Conservation (phyloP, 2,888 invertebrate species). For the Dastarcus helophoroides region DNA sequence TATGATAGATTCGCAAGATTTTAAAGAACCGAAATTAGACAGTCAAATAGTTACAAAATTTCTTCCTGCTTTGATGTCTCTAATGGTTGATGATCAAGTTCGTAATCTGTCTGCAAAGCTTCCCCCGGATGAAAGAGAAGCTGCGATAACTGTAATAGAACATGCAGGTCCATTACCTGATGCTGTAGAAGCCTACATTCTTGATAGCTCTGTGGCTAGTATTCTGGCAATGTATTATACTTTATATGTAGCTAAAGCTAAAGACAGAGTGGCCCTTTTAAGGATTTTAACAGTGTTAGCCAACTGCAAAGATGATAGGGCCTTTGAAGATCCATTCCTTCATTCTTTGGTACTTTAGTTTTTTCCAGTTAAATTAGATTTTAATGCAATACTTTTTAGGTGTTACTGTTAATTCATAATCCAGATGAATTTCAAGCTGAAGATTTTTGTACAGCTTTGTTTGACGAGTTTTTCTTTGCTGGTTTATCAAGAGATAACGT, state of each 20-base stretch:
- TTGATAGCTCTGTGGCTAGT: conserved; percentile 83
- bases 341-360: conserved; percentile 62
- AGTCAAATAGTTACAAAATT: conserved; percentile 90
- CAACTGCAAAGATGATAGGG: conserved; percentile 81
- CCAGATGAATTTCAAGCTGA: conserved; percentile 87
- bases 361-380: neutral
- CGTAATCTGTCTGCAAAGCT: conserved; percentile 70
- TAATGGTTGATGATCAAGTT: conserved; percentile 87
- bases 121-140: conserved; percentile 86
- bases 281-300: conserved; percentile 83
- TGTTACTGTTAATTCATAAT: conserved; percentile 73
- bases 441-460: conserved; percentile 89
- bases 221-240: conserved; percentile 93
- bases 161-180: conserved; percentile 90
- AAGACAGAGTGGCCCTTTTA: conserved; percentile 70
- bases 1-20: conserved; percentile 92
- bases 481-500: conserved; percentile 84
- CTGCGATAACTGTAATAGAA: conserved; percentile 85
- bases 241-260: conserved; percentile 70
- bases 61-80: conserved; percentile 82
- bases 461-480: conserved; percentile 92
- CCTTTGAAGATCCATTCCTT: conserved; percentile 90
- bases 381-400: conserved; percentile 30
- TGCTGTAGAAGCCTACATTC: conserved; percentile 84
- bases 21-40: conserved; percentile 91